These are phyloP conservation scores for Priapulus caudatus DNA, from an alignment of 2,888 invertebrate species.

Conservation along the genomic window DNA sequence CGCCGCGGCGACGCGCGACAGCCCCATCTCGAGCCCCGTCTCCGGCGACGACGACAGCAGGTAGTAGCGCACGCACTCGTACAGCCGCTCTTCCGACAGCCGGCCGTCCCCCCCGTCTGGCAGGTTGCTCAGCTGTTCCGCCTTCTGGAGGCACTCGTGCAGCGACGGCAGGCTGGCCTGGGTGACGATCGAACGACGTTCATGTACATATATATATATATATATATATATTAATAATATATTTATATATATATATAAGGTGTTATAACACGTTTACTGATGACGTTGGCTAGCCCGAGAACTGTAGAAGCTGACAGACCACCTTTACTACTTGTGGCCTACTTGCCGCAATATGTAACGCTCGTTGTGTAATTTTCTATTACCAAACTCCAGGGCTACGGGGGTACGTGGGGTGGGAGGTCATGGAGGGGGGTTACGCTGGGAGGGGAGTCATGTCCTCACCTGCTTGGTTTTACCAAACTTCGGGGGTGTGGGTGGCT, in stretches of 20 bases:
- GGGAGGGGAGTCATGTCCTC: no score
- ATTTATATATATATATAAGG: no score
- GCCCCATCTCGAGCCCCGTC: slow-evolving; percentile 31
- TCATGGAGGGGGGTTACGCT: no score
- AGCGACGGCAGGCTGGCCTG: slow-evolving; percentile 30
- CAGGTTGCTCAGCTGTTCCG: slow-evolving; percentile 24
- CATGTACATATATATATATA: no score
- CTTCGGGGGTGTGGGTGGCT: no score
- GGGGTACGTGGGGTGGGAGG: no score
- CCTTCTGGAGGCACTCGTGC: slow-evolving; percentile 30
- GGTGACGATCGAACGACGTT: no score
- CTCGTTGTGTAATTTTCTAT: no score
- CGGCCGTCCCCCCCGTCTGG: slow-evolving; percentile 15
- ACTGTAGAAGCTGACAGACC: neutral
- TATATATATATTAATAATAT: no score
- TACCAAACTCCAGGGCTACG: no score
- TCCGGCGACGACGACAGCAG: slow-evolving; percentile 32
- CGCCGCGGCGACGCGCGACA: slow-evolving; percentile 16
- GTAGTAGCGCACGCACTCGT: slow-evolving; percentile 30
- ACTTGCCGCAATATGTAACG: no score
- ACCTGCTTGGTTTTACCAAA: no score
- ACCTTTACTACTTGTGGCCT: neutral
- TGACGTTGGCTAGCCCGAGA: neutral
- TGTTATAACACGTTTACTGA: neutral
- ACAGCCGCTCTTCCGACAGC: neutral